Base-by-base conservation (phyloP, 2,113 vertebrate genomes). In the Gila orcuttii region DNA sequence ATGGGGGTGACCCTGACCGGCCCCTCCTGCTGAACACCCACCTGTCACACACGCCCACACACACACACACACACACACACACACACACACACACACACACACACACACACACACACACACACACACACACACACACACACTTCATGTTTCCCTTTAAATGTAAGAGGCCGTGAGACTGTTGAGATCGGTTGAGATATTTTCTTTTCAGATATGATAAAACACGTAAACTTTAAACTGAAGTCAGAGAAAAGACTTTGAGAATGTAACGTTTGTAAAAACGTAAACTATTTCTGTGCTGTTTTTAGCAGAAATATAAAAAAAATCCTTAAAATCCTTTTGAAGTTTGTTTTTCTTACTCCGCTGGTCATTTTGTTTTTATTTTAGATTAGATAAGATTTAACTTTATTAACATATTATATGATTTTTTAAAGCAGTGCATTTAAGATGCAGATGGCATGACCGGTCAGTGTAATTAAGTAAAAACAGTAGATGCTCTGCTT, bases 1-100 rank as follows among this genome's bases (percentile, higher is more conserved):
- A 93, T 7, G 93, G 94, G 94, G 94, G 93, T 94, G 94, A 95
- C 93, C 94, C 92, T 92, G 91, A 91, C 93, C 91, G 92, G 92
- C 93, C 93, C 92, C 92, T 93, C 94, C 93, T 92, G 93, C 93
- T 94, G 94, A 94, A 94, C 93, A 90, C 88, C 93, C 94, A 95
- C 94, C 94, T 95, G 94, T 95, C 90, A 92, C 87, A 82, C 86
- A 88, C 87, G 89, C 84, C 45, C 80, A 90, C 79, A 90, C 85
- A 87, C 90, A 90, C 88, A 74, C 87, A 88, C 39, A 81, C 64
- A 86, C 79, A 39, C 85, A 89, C 78, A 91, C 83, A 69, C 55
- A 79, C 76, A 83, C 39, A 28, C 28, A 28, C 28, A 28, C 28
- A 28, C 28, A 28, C 90, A 92, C 87, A 82, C 86, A 88, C 87